Evolutionary conservation across 1,140 invertebrate species (phyloP), one percentile per base, ranked within the genome.

Genomic region (Himalopsyche phryganea): DNA sequence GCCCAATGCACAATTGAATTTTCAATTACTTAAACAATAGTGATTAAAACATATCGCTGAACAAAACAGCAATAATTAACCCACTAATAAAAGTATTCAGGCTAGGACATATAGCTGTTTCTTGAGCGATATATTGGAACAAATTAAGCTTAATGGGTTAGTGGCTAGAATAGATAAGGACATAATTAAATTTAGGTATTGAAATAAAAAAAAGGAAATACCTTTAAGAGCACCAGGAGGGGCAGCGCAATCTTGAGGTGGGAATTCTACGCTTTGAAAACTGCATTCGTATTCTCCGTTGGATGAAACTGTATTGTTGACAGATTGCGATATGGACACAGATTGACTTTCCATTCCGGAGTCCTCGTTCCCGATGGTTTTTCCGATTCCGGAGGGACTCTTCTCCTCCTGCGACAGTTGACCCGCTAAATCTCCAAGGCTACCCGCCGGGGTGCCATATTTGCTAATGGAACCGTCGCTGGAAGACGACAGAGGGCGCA

Each of bases 391-490:
- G 13, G 41, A 10, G 15, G 57, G 48, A 42, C 57, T 57, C 38
- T 56, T 59, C 0, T 63, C 57, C n/a, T 33, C 36, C n/a, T 18
- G 19, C 6, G 23, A 38, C 4, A 28, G 23, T 9, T 41, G 55
- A 17, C 14, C 46, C 2, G 52, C 41, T 17, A 63, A 32, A 36
- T 63, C 61, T 0, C 57, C 41, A 11, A 57, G 38, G 20, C 56
- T 63, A 6, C 57, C 61, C 0, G 49, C 47, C 1, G 61, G 61
- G 11, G 61, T 63, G n/a, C 35, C 18, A 13, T 56, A 59, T 45
- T 63, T 64, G 36, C 58, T 57, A 2, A 64, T 50, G 17, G 62
- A 64, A n/a, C 54, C 53, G 28, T 64, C 62, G 18, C 62, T 64
- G n/a, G 57, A 56, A 2, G 57, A 58, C 10, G 62, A 60, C 13